Base-by-base conservation (phyloP, 1,140 invertebrate species). In the Drosophila burlai region DNA sequence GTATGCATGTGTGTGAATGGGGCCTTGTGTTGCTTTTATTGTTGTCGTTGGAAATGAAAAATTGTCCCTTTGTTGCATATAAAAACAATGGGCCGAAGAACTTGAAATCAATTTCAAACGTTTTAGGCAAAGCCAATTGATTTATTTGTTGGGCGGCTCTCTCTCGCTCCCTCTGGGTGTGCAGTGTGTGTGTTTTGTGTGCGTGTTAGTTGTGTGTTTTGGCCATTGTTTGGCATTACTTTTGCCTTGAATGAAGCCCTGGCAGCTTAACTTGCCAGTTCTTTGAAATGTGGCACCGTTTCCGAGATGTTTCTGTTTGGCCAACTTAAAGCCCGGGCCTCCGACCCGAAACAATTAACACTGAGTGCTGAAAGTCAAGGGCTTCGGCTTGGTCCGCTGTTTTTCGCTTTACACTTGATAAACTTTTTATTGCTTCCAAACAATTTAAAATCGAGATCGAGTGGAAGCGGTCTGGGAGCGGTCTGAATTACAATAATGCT, bases 351-450 rank as follows among this genome's bases (percentile, higher is more conserved):
- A 87, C 83, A 86, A 86, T 86, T 86, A 86, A 86, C 85, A 87
- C 73, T 69, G 80, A 66, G 76, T 87, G 66, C 67, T 76, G 81
- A 86, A 87, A 87, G 83, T 87, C 77, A 85, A 64, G 69, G 62
- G 54, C 52, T 74, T 50, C 67, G 36, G 49, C 47, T 74, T 36
- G 46, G 45, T 43, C n/a, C 55, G 68, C 58, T 64, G 61, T 57
- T 62, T 57, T 57, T 49, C 50, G 61, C 55, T 61, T 69, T 71
- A 64, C 87, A 91, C 87, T 87, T 91, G 87, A 91, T 83, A 81
- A 87, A 91, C 75, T 87, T 91, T 91, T 91, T 91, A 91, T 91
- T 78, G 80, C 79, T 91, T 91, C 83, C 87, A 80, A 87, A 79
- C 87, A 84, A 91, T 91, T 91, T 86, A 86, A 91, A 87, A 77